Base-by-base conservation (phyloP, 2,797 vertebrate genomes). In the Halcyon leucocephala region DNA sequence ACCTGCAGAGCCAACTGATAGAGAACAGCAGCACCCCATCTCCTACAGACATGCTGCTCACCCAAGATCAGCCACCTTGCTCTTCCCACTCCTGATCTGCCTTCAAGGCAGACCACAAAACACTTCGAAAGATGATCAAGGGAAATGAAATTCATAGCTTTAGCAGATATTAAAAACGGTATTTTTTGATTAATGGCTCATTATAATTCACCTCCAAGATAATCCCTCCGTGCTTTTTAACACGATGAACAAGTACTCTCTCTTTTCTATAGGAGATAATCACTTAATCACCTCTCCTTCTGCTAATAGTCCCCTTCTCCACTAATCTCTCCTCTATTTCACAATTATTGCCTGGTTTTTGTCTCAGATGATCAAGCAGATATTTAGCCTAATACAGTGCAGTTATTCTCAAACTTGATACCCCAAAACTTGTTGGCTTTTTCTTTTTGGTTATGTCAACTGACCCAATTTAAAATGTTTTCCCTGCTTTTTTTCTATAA, bases 1-100 rank as follows among this genome's bases (percentile, higher is more conserved):
- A 82, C 90, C 88, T 54, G 51, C 66, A 70, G 69, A 84, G 81
- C 55, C 64, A 82, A 76, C 29, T 29, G 74, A 79, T 31, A 66
- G 71, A 69, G 44, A 89, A 12, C 61, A 82, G 86, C n/a, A 84
- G 58, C 55, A 37, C 12, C 18, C 39, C 49, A 14, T 67, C 62
- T 69, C n/a, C 90, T 86, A 51, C 80, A 90, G 51, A 41, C 9
- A 2, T 13, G 60, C 48, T 67, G 48, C 70, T 74, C 76, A 11
- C 54, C 39, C 35, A 52, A 35, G 14, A 77, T 37, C 54, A 22
- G 48, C 42, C 15, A 5, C 6, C 64, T 29, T 51, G 46, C 64
- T 46, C 67, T 67, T 74, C n/a, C 55, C 54, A 20, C 12, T 35
- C 24, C 29, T 11, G 42, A 31, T 73, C 42, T 33, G 55, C 55